Evolutionary conservation across 2,888 invertebrate species (phyloP).

Genomic region (Noctua comes): DNA sequence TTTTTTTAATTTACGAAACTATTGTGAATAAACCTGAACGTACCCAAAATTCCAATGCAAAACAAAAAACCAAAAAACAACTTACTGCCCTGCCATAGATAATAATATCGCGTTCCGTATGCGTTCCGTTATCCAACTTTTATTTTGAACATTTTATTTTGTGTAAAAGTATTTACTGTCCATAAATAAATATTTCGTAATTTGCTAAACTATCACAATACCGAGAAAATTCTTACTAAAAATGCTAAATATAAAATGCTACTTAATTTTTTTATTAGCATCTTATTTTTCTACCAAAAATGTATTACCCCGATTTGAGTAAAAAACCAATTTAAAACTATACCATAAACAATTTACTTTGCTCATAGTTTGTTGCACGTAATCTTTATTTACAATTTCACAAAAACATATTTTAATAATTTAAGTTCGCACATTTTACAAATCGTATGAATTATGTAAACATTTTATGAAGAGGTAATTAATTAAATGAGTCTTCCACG

Average conservation of each 20-base stretch:
- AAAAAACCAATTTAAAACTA: constrained; percentile 3
- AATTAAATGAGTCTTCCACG: constrained; percentile 65
- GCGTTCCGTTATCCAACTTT: not conserved
- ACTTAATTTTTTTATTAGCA: not conserved
- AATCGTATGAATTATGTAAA: constrained; percentile 80
- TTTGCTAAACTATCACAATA: not conserved
- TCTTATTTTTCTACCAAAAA: not conserved
- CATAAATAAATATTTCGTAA: not conserved
- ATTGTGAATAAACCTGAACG: constrained; percentile 6
- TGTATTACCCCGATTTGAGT: not conserved
- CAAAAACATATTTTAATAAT: constrained; percentile 75
- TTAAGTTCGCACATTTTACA: constrained; percentile 68
- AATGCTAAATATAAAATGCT: not conserved
- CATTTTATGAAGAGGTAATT: constrained; percentile 76
- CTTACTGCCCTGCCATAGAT: constrained; percentile 3
- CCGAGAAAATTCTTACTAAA: too few relatives aligned
- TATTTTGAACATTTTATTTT: not conserved
- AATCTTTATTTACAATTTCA: constrained; percentile 87
- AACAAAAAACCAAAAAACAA: too few relatives aligned
- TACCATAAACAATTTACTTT: constrained; percentile 77
- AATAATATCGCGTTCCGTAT: constrained; percentile 4
- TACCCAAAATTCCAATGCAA: not conserved
- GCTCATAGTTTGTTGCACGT: constrained; percentile 82
- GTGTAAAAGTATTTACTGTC: too few relatives aligned
- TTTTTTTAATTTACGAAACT: not conserved